These are phyloP conservation scores for Bos indicus DNA, from an alignment of 2,113 vertebrate genomes.

Conservation along the genomic window DNA sequence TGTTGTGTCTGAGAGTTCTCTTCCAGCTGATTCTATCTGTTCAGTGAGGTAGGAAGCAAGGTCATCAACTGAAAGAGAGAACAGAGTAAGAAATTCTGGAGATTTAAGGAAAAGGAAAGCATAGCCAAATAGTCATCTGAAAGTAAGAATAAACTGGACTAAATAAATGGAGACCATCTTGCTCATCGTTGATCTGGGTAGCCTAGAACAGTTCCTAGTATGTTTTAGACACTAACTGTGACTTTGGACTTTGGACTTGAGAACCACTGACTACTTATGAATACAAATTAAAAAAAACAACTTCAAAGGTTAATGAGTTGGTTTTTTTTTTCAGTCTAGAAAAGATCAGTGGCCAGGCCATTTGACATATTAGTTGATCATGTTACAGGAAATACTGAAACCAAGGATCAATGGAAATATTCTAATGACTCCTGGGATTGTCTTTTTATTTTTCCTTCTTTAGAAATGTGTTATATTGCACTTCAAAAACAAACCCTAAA, in stretches of 20 bases:
- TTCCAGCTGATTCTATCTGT: conserved; percentile 9
- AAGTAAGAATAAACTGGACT: neutral
- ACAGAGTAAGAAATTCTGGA: neutral
- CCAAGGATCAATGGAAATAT: neutral
- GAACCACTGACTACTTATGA: neutral
- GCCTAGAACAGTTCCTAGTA: neutral
- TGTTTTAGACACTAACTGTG: neutral
- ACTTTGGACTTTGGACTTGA: neutral
- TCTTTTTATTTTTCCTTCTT: neutral
- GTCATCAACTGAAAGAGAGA: neutral
- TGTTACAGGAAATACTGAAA: neutral
- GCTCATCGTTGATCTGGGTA: neutral
- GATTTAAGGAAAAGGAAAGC: neutral
- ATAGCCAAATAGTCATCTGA: neutral
- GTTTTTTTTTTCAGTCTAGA: neutral
- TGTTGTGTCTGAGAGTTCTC: neutral
- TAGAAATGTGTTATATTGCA: neutral
- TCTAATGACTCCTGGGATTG: neutral
- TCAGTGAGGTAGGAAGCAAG: neutral
- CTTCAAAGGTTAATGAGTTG: neutral
- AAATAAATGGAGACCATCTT: neutral
- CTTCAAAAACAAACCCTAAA: conserved; percentile 17
- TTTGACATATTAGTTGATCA: neutral
- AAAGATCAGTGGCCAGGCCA: neutral
- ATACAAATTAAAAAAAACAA: neutral